phyloP scores from a whole-genome alignment of 2,113 vertebrate species.

The Oreotrochilus melanogaster region DNA sequence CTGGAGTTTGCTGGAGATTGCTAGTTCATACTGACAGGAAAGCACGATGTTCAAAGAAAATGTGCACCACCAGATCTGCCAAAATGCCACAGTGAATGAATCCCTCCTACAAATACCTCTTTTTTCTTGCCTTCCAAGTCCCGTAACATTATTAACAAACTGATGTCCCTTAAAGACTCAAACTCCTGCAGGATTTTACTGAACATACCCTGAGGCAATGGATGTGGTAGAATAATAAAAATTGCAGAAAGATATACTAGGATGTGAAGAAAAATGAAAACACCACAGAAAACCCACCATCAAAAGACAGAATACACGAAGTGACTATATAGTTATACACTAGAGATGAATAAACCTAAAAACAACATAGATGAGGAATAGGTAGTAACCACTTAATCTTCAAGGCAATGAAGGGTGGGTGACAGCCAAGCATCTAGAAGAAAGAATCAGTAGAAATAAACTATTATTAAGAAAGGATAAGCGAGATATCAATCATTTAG shows the following conservation, averaged over 20 bases:
- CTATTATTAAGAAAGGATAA: neutral
- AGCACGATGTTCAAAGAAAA: neutral
- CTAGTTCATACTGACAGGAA: neutral
- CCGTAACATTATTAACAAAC: conserved; percentile 17
- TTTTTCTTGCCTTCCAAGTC: neutral
- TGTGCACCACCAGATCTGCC: neutral
- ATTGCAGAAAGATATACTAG: neutral
- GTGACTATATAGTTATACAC: neutral
- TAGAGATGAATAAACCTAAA: neutral
- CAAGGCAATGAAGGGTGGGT: neutral
- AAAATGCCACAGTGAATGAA: neutral
- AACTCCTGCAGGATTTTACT: conserved; percentile 16
- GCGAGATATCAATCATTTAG: neutral
- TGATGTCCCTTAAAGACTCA: neutral
- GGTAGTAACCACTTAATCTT: neutral
- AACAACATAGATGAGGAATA: neutral
- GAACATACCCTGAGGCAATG: neutral
- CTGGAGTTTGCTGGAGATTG: neutral
- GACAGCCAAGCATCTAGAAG: neutral
- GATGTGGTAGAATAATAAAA: neutral
- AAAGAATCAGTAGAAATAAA: neutral
- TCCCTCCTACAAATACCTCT: neutral
- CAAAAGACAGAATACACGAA: conserved; percentile 12
- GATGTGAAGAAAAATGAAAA: neutral
- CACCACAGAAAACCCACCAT: neutral